These are phyloP conservation scores for Poecilia velifera DNA, from an alignment of 2,797 vertebrate genomes.

Conservation along the genomic window DNA sequence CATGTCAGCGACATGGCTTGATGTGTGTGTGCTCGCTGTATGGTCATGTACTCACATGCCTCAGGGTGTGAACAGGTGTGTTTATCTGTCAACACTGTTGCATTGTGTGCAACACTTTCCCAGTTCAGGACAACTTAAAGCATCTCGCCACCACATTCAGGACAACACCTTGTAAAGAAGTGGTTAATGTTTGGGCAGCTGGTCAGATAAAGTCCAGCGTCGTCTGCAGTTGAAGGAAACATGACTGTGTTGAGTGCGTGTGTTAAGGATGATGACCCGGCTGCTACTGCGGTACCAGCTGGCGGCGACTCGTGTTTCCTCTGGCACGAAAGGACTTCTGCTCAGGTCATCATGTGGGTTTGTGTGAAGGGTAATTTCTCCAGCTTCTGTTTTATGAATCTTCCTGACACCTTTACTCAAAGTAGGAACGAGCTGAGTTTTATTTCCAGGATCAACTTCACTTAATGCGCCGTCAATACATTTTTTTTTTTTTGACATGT, in stretches of 20 bases:
- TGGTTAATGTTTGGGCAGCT: not conserved
- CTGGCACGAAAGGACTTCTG: conserved; percentile 61
- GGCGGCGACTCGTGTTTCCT: conserved; percentile 73
- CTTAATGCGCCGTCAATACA: not conserved
- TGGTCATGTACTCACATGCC: conserved; percentile 8
- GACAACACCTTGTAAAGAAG: not conserved
- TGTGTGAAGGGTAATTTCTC: conserved; percentile 1
- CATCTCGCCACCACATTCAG: not conserved
- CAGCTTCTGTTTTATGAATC: conserved; percentile 12
- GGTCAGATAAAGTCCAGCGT: not conserved
- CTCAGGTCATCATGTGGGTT: conserved; percentile 62
- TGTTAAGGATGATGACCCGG: conserved; percentile 63
- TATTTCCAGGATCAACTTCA: not conserved
- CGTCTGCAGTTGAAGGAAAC: not conserved
- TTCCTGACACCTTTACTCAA: not conserved
- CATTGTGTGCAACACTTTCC: not conserved
- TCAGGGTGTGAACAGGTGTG: conserved; percentile 3
- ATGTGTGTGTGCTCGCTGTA: not conserved
- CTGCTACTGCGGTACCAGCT: conserved; percentile 75
- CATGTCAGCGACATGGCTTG: not conserved
- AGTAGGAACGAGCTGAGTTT: not conserved
- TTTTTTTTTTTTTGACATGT: not conserved
- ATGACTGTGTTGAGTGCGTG: conserved; percentile 16
- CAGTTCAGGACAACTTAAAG: not conserved
- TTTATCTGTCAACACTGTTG: conserved; percentile 3